Conservation (phyloP, 2,888 invertebrate species). For the Drosophila yooni region DNA sequence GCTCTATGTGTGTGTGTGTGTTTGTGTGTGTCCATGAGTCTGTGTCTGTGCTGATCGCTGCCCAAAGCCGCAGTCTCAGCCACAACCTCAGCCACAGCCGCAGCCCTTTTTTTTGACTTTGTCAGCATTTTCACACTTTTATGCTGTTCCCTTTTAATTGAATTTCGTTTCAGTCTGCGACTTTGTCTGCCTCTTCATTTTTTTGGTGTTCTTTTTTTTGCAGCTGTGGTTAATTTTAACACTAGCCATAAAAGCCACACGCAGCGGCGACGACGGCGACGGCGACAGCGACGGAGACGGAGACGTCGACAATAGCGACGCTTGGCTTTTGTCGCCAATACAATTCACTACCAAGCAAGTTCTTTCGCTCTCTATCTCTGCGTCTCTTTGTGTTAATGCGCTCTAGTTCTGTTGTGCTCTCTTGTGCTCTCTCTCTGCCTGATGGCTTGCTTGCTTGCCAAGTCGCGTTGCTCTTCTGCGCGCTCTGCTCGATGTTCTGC, state of each 20-base stretch:
- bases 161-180: slow-evolving; percentile 68
- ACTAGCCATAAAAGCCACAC: slow-evolving; percentile 78
- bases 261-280: slow-evolving; percentile 32
- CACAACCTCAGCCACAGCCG: slow-evolving; percentile 25
- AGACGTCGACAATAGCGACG: slow-evolving; percentile 32
- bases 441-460: slow-evolving; percentile 47
- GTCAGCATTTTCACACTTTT: slow-evolving; percentile 76
- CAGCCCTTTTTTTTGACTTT: slow-evolving; percentile 57
- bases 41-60: slow-evolving; percentile 47
- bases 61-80: slow-evolving; percentile 42
- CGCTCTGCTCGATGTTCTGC: slow-evolving; percentile 44
- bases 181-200: slow-evolving; percentile 54
- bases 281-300: slow-evolving; percentile 10
- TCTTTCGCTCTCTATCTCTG: slow-evolving; percentile 35
- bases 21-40: slow-evolving; percentile 19
- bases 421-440: slow-evolving; percentile 15
- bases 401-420: slow-evolving; percentile 17
- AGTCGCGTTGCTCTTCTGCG: slow-evolving; percentile 47
- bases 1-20: slow-evolving; percentile 12
- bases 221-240: slow-evolving; percentile 77
- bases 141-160: slow-evolving; percentile 76
- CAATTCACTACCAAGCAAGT: slow-evolving; percentile 51
- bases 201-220: slow-evolving; percentile 36
- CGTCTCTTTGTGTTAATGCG: slow-evolving; percentile 14
- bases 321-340: slow-evolving; percentile 68